These are phyloP conservation scores for Eupithecia tripunctaria DNA, from an alignment of 2,888 invertebrate genomes.

Conservation along the genomic window DNA sequence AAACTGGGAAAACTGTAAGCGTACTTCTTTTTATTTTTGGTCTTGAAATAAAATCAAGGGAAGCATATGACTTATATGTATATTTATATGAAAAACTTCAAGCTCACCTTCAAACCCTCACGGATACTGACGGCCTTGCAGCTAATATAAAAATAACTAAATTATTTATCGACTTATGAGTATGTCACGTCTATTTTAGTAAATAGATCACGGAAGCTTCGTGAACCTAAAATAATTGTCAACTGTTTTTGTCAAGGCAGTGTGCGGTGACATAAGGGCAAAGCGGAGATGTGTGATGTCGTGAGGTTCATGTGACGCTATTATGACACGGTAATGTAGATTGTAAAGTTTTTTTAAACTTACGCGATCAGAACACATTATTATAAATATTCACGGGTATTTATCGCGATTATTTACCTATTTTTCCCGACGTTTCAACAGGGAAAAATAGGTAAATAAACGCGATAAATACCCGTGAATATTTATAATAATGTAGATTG, in stretches of 20 bases:
- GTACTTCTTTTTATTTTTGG: neutral
- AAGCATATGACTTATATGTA: neutral
- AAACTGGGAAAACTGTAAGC: neutral
- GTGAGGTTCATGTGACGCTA: neutral
- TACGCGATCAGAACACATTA: too few species aligned
- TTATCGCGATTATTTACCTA: too few species aligned
- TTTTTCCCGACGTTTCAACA: too few species aligned
- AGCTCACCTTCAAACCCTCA: neutral
- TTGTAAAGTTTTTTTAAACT: too few species aligned
- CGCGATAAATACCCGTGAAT: too few species aligned
- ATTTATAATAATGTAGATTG: too few species aligned
- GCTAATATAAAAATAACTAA: neutral
- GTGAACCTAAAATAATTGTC: neutral
- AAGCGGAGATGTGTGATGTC: neutral
- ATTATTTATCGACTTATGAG: neutral
- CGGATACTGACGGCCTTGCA: neutral
- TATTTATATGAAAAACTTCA: neutral
- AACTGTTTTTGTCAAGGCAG: neutral
- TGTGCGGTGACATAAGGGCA: neutral
- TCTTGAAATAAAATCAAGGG: neutral
- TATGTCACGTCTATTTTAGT: slow-evolving; percentile 1
- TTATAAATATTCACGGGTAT: too few species aligned
- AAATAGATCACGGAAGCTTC: slow-evolving; percentile 2
- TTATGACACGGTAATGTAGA: too few species aligned
- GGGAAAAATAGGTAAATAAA: too few species aligned